Percentiles rank a stretch among this genome's conserved stretches.
Evolutionary conservation across 2,888 invertebrate genomes (phyloP).

Genomic region (Tinea semifulvella): DNA sequence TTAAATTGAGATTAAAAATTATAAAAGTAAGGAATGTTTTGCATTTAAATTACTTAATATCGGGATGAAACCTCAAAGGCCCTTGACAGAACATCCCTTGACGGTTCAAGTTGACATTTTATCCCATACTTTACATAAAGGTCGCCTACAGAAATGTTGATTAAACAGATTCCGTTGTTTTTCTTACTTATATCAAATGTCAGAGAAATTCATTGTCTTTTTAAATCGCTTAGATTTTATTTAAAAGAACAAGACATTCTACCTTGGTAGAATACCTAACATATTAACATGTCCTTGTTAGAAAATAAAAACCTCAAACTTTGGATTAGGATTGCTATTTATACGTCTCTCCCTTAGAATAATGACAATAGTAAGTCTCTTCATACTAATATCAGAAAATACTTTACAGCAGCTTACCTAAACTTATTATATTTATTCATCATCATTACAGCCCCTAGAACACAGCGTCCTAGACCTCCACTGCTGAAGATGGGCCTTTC

Average conservation of each 20-base stretch:
- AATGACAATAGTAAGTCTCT: no score
- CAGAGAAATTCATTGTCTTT: not conserved
- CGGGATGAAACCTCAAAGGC: not conserved
- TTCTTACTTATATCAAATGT: not conserved
- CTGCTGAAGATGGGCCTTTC: no score
- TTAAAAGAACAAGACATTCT: not conserved
- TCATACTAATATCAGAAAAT: no score
- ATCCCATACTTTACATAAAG: conserved; percentile 5
- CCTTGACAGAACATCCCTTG: not conserved
- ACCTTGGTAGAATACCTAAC: not conserved
- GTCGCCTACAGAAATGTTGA: conserved; percentile 3
- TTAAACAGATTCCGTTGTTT: conserved; percentile 1
- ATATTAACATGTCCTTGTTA: not conserved
- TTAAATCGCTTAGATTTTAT: not conserved
- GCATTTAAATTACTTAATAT: conserved; percentile 4
- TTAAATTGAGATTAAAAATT: not conserved
- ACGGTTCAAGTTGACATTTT: not conserved
- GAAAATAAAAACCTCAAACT: not conserved
- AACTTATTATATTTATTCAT: no score
- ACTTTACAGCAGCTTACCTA: no score
- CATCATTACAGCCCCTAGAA: no score
- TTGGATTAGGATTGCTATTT: no score
- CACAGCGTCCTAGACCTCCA: no score
- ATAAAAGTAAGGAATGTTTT: conserved; percentile 1
- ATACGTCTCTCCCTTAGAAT: no score